Evolutionary conservation across 2,888 invertebrate genomes (phyloP), one percentile per base, ranked within the genome.

Genomic region (Trachelus iudaicus): DNA sequence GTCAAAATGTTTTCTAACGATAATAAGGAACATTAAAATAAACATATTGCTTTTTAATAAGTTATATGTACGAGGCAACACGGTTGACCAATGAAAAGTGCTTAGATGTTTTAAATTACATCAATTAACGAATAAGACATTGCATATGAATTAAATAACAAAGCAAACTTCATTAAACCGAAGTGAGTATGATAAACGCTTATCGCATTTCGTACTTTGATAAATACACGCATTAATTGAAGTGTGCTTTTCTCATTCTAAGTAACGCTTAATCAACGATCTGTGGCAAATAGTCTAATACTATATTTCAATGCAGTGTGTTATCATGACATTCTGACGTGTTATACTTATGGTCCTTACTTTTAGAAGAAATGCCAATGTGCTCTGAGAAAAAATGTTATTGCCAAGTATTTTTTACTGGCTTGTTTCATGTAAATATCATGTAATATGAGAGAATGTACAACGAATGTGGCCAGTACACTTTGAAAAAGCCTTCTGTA

Each of bases 401-500:
- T 56, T 23, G 23, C 56, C 23, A 56, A 23, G 56, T 23, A 56
- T 56, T 56, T 56, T 56, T 23, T 15, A 56, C 56, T 56, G 56
- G 56, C 56, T 23, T 56, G 9, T 9, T 23, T 23, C 0, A 56
- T 56, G 56, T 56, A 56, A 56, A 56, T 56, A 56, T 23, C 23
- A 56, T 56, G 56, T 15, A 56, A 56, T 56, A 56, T 23, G 56
- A 56, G 56, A 23, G 23, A 56, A 56, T 56, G 56, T 56, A 23
- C 56, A 56, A 56, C 56, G 56, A 34, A n/a, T 71, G 71, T 76
- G 71, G 31, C 68, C 34, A 69, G 74, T 74, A 75, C 74, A 73
- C 40, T 69, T 79, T 30, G 30, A 31, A 15, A 69, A 56, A 56
- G 40, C 56, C 23, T 9, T 56, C 23, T 56, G 9, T 23, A 56